phyloP scores from a whole-genome alignment of 64 coral and sea anemone species.

The Montipora efflorescens region DNA sequence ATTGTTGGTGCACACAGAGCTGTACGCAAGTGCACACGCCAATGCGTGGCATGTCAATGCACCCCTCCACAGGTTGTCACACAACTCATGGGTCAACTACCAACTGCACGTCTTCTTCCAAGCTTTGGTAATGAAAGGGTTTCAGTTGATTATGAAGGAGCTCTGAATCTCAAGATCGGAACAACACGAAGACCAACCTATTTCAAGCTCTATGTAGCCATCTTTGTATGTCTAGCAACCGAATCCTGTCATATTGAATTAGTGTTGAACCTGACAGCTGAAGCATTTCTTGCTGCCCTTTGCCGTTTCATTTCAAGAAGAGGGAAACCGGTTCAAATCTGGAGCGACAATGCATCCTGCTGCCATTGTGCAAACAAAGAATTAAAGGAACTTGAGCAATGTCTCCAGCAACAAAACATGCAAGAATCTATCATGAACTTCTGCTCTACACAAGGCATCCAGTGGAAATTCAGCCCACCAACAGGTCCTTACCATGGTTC shows the following conservation, averaged over 20 bases:
- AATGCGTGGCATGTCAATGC: constrained; percentile 36
- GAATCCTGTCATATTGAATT: no score
- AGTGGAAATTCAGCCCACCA: constrained; percentile 49
- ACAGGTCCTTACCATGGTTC: background rate
- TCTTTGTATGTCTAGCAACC: no score
- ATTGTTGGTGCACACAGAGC: constrained; percentile 48
- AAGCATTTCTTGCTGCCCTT: no score
- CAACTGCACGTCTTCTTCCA: background rate
- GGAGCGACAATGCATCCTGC: constrained; percentile 60
- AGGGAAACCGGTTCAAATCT: constrained; percentile 17
- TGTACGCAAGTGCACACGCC: background rate
- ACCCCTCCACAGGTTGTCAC: background rate
- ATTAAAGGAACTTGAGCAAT: background rate
- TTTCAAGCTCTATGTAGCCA: no score
- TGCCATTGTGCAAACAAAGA: constrained; percentile 54
- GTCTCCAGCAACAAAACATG: background rate
- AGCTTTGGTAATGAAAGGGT: constrained; percentile 31
- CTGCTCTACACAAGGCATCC: constrained; percentile 24
- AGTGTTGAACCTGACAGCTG: no score
- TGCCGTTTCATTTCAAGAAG: background rate
- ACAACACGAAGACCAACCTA: no score
- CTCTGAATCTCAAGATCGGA: no score
- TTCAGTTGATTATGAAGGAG: background rate
- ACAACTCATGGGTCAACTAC: constrained; percentile 65
- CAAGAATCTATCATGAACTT: constrained; percentile 14